A percentile compares a stretch with the other conserved stretches of the same genome.
These are phyloP conservation scores for Shargacucullia verbasci DNA, from an alignment of 2,888 invertebrate genomes.

Conservation along the genomic window DNA sequence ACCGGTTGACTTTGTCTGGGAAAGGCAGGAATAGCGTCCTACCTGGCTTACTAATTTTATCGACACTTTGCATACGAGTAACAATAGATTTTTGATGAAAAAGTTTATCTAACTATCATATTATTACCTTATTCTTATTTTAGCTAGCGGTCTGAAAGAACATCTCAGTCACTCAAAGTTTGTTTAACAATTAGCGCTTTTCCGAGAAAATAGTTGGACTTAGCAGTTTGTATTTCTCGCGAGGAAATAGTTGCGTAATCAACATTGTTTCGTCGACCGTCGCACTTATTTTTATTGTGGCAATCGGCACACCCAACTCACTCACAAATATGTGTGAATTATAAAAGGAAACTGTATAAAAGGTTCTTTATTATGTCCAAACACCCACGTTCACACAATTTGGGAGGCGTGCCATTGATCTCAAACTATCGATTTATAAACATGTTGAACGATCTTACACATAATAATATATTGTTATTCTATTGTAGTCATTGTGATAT, in stretches of 20 bases:
- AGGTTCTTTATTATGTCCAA: slow-evolving; percentile 21
- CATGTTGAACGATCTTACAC: slow-evolving; percentile 49
- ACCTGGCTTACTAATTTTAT: too few relatives aligned
- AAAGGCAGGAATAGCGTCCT: too few relatives aligned
- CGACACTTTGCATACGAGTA: too few relatives aligned
- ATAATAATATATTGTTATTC: slow-evolving; percentile 54
- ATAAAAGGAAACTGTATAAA: slow-evolving; percentile 31
- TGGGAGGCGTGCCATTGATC: slow-evolving; percentile 38
- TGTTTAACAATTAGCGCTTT: slow-evolving; percentile 29
- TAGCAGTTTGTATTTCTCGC: slow-evolving; percentile 18
- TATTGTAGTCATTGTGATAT: slow-evolving; percentile 50
- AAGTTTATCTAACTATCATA: too few relatives aligned
- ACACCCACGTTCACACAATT: slow-evolving; percentile 34
- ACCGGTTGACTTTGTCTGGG: too few relatives aligned
- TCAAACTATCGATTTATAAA: slow-evolving; percentile 48
- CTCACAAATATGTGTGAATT: slow-evolving; percentile 51
- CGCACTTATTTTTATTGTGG: slow-evolving; percentile 32
- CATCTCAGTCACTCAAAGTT: too few relatives aligned
- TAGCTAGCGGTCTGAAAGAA: too few relatives aligned
- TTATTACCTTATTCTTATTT: background rate
- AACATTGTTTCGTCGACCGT: slow-evolving; percentile 26
- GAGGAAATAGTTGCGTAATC: slow-evolving; percentile 39
- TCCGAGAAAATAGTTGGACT: slow-evolving; percentile 32
- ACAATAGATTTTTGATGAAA: too few relatives aligned
- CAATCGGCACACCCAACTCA: slow-evolving; percentile 25